A percentile compares a stretch with the other conserved stretches of the same genome.
phyloP scores from a whole-genome alignment of 2,113 vertebrate genomes.

The Python bivittatus region DNA sequence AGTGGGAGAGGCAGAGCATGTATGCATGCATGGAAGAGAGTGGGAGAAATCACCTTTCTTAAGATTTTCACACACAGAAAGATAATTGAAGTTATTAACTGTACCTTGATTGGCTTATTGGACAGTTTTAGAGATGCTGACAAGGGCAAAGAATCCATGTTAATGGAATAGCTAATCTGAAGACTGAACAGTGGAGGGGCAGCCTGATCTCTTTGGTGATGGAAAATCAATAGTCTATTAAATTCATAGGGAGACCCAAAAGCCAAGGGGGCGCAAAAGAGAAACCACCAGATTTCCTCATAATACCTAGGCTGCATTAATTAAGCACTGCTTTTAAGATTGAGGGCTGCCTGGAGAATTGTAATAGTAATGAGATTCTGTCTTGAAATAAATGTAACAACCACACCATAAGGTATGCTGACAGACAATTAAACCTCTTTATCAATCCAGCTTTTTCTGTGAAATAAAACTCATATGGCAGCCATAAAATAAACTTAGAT shows the following conservation, averaged over 20 bases:
- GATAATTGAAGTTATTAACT: constrained; percentile 60
- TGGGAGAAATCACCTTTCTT: constrained; percentile 44
- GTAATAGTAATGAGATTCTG: constrained; percentile 78
- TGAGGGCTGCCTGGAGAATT: constrained; percentile 72
- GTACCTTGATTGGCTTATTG: constrained; percentile 68
- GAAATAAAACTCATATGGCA: constrained; percentile 71
- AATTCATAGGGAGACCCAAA: constrained; percentile 78
- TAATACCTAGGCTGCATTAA: constrained; percentile 69
- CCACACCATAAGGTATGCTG: constrained; percentile 75
- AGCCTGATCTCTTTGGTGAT: constrained; percentile 83
- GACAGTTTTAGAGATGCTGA: constrained; percentile 65
- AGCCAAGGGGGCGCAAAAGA: constrained; percentile 5
- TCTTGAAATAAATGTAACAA: constrained; percentile 76
- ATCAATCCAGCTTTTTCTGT: constrained; percentile 73
- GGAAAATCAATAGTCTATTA: constrained; percentile 98
- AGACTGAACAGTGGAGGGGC: constrained; percentile 87
- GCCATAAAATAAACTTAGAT: constrained; percentile 62
- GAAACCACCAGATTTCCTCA: constrained; percentile 58
- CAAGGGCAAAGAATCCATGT: constrained; percentile 74
- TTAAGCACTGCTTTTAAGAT: constrained; percentile 75
- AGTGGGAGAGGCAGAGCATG: background rate
- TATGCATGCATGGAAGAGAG: constrained; percentile 3
- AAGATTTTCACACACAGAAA: constrained; percentile 28
- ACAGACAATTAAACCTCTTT: constrained; percentile 84
- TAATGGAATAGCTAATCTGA: constrained; percentile 91